A percentile compares a stretch with the other conserved stretches of the same genome.
phyloP scores from a whole-genome alignment of 2,797 vertebrate species.

The Syncerus caffer region DNA sequence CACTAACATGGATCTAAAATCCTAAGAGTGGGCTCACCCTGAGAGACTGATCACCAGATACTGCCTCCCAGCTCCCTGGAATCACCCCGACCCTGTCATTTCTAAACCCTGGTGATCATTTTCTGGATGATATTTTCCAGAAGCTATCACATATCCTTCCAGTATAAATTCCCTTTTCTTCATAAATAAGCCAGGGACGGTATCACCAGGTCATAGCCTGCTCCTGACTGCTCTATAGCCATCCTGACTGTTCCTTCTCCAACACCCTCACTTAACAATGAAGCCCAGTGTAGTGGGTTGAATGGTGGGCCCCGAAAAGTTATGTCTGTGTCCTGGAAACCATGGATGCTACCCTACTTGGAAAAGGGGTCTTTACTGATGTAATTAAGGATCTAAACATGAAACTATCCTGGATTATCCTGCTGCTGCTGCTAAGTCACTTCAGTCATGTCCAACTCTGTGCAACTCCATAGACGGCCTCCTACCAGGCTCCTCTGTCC shows the following conservation, averaged over 20 bases:
- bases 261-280: not conserved
- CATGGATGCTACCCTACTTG: not conserved
- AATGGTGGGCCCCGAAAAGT: fast-evolving
- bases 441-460: no score
- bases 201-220: not conserved
- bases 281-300: not conserved
- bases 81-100: not conserved
- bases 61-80: not conserved
- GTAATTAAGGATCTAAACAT: not conserved
- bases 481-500: no score
- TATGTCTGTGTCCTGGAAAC: not conserved
- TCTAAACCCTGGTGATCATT: not conserved
- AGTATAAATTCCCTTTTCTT: not conserved
- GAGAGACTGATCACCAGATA: not conserved
- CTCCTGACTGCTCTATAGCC: not conserved
- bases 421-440: not conserved
- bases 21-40: not conserved
- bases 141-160: not conserved
- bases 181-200: not conserved
- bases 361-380: not conserved
- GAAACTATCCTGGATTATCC: not conserved
- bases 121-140: not conserved
- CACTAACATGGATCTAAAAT: not conserved
- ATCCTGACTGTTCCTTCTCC: not conserved
- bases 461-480: no score